Base-by-base conservation (phyloP, 23 tunicate species). In the Ciona savignyi region DNA sequence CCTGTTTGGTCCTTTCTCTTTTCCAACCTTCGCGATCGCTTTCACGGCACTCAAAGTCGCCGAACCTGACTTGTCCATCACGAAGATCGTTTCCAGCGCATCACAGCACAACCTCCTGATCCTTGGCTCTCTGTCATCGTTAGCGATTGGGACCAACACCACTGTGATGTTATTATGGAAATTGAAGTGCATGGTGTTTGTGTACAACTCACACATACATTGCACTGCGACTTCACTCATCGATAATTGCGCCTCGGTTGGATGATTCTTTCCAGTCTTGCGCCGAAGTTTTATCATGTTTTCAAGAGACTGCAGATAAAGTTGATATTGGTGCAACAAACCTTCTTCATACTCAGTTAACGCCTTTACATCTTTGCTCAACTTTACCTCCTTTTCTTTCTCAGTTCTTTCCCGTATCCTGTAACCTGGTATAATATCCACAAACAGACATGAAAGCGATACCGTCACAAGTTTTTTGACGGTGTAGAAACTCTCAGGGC, bases 391-490 rank as follows among this genome's bases (percentile, higher is more conserved):
- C 49, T 84, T 84, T 77, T 91, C 97, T 42, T 91, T 85, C 62
- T 91, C 97, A 1, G 97, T 84, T 66, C 86, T 62, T 60, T 76
- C 83, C 23, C 97, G 82, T 4, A 91, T 80, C 65, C 97, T 65
- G 61, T 85, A 91, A 42, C 91, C 97, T 91, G 97, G 97, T 20
- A 91, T 77, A 26, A 91, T 91, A 62, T 91, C 97, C 1, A 85
- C 70, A 67, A 91, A 85, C n/a, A 91, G 68, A 32, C 84, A 81
- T 49, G 83, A 74, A 0, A 81, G 51, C 21, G 91, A 76, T 6
- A 89, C 91, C 30, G 81, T 72, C 4, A 77, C 91, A 30, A 91
- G 77, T 33, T 91, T 91, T 42, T 85, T 71, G 22, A 85, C 51
- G 27, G 84, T 85, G 0, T 60, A 74, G 49, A 74, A 76, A 25